Evolutionary conservation across 2,888 invertebrate species (phyloP).

Genomic region (Drosophila stalkeri): DNA sequence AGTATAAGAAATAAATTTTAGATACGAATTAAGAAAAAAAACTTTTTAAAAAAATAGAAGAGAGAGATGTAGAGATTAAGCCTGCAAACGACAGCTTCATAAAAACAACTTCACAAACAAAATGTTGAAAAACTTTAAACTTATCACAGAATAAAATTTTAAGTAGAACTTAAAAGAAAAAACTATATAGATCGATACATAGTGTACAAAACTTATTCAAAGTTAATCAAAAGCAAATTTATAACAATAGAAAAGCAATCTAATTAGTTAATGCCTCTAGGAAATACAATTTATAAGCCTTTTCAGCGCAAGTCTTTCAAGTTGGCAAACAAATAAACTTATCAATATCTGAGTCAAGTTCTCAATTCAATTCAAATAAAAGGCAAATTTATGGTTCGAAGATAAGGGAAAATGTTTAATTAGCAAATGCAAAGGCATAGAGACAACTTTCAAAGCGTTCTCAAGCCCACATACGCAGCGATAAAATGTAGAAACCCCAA

Average conservation of each 20-base stretch:
- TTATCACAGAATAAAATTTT: neutral
- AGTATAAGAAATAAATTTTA: no score
- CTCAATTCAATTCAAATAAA: neutral
- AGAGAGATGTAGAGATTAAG: no score
- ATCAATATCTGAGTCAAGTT: neutral
- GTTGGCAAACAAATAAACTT: neutral
- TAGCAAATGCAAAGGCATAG: constrained; percentile 20
- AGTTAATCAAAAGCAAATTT: neutral
- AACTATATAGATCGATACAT: neutral
- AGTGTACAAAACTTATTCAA: neutral
- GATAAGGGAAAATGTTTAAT: constrained; percentile 21
- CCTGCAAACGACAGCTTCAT: neutral
- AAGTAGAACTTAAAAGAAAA: neutral
- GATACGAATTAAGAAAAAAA: no score
- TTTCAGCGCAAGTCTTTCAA: neutral
- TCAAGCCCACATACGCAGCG: constrained; percentile 28
- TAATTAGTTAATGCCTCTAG: constrained; percentile 7
- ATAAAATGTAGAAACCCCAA: constrained; percentile 43
- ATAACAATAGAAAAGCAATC: neutral
- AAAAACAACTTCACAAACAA: neutral
- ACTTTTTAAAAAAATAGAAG: neutral
- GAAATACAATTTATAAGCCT: neutral
- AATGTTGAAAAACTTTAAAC: neutral
- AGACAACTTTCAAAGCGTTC: constrained; percentile 42
- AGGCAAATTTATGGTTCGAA: neutral